Evolutionary conservation across 2,113 vertebrate genomes (phyloP), one percentile per base, ranked within the genome.

Genomic region (Rhagologus leucostigma): DNA sequence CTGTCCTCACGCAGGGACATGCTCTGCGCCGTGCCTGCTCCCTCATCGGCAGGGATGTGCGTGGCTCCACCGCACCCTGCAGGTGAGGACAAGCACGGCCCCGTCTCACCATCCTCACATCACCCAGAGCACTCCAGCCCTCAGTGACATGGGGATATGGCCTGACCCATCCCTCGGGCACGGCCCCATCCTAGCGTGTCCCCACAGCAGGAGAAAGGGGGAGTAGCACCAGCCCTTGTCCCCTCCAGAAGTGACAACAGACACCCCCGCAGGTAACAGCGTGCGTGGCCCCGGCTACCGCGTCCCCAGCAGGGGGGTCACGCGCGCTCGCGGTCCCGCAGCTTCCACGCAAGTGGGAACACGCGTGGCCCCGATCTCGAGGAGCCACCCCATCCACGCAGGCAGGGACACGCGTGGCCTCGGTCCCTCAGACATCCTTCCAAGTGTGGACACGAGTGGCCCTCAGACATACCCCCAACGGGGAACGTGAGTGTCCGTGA

Each of bases 91-190:
- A 5, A 2, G 57, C 41, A 7, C 15, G 68, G 44, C 14, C 50
- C 32, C 62, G 3, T n/a, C 69, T 30, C 60, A 5, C 30, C 27
- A 10, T 9, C 24, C 57, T 44, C 68, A 13, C 15, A n/a, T 0
- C 16, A 5, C 21, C 30, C 24, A 2, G 20, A 26, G 19, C 22
- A 5, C 10, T 9, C 8, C 27, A 42, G 46, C 15, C 16, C 64
- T 35, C 44, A 9, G 63, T 1, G 55, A 82, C 60, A 8, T 0
- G 15, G 17, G 21, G 26, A 1, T 0, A 13, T 0, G 9, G 9
- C n/a, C 83, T 14, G 9, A 37, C 8, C 22, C 24, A 23, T 9
- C 1, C 10, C 33, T 22, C 12, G 5, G 4, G 3, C 50, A 8
- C 8, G 8, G 14, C 21, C 37, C 47, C 42, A 7, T 39, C 39